These are phyloP conservation scores for Napeogenes sylphis DNA, from an alignment of 2,888 invertebrate genomes.

Conservation along the genomic window DNA sequence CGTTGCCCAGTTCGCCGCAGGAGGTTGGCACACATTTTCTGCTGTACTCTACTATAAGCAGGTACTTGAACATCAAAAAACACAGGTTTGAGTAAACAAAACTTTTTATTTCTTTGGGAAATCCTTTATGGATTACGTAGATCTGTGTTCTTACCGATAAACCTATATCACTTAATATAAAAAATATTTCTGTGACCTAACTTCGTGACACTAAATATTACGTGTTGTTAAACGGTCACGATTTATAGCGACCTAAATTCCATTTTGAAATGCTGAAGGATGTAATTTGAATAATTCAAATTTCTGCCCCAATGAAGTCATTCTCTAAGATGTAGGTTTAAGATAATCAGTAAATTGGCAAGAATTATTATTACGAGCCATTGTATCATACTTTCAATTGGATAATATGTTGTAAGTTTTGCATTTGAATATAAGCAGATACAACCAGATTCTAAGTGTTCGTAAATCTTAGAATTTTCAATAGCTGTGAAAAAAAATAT, in stretches of 20 bases:
- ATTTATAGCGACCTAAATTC: no score
- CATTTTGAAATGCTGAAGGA: neutral
- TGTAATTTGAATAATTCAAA: neutral
- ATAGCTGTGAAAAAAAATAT: neutral
- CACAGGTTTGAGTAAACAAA: no score
- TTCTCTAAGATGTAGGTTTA: neutral
- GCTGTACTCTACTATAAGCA: conserved; percentile 83
- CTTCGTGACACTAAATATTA: no score
- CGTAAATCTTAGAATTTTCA: neutral
- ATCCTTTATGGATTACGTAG: no score
- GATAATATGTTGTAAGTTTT: neutral
- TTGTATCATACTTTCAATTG: neutral
- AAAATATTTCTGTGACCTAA: no score
- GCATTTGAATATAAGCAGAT: neutral
- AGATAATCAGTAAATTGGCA: conserved; percentile 5
- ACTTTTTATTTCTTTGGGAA: no score
- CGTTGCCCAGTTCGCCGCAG: conserved; percentile 90
- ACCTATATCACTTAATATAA: no score
- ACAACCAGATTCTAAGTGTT: neutral
- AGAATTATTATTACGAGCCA: neutral
- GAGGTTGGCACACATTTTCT: conserved; percentile 91
- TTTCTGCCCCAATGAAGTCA: conserved; percentile 1
- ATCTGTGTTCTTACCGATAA: no score
- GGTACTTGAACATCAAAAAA: conserved; percentile 52
- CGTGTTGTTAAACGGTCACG: no score